Evolutionary conservation across 2,888 invertebrate species (phyloP).

Genomic region (Nebria salina): DNA sequence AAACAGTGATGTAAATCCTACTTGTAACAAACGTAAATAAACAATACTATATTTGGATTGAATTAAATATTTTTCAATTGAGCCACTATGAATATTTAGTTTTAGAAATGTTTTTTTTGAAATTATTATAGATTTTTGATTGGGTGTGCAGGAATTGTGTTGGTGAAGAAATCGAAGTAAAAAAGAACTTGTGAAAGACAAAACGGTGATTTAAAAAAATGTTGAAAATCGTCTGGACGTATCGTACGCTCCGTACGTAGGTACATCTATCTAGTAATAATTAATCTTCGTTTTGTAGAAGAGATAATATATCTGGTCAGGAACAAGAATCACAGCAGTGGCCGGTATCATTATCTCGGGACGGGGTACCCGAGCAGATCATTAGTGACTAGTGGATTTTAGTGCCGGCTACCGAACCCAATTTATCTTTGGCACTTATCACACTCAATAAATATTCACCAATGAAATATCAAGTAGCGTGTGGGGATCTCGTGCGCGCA

Average conservation of each 20-base stretch:
- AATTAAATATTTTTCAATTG: not conserved
- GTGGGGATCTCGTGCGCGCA: not conserved
- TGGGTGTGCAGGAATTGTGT: not conserved
- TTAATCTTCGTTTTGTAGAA: slow-evolving; percentile 40
- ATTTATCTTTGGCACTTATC: slow-evolving; percentile 39
- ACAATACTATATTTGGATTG: not conserved
- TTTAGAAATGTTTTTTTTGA: too few species aligned
- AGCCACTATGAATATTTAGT: too few species aligned
- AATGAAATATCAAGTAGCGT: slow-evolving; percentile 22
- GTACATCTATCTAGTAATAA: slow-evolving; percentile 35
- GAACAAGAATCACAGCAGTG: slow-evolving; percentile 31
- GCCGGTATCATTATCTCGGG: slow-evolving; percentile 38
- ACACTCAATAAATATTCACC: slow-evolving; percentile 42
- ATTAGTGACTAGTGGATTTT: slow-evolving; percentile 45
- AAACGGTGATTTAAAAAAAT: slow-evolving; percentile 28
- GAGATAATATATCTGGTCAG: slow-evolving; percentile 39
- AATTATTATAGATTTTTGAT: not conserved
- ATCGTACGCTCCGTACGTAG: not conserved
- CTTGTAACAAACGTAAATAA: not conserved
- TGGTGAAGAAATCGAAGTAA: not conserved
- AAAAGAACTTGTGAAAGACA: slow-evolving; percentile 15
- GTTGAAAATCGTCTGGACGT: slow-evolving; percentile 6
- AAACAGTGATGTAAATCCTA: not conserved
- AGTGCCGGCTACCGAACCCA: slow-evolving; percentile 43
- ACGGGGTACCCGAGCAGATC: slow-evolving; percentile 33